Percentiles rank a stretch among this genome's conserved stretches.
Evolutionary conservation across 2,888 invertebrate genomes (phyloP).

Genomic region (Myopa testacea): DNA sequence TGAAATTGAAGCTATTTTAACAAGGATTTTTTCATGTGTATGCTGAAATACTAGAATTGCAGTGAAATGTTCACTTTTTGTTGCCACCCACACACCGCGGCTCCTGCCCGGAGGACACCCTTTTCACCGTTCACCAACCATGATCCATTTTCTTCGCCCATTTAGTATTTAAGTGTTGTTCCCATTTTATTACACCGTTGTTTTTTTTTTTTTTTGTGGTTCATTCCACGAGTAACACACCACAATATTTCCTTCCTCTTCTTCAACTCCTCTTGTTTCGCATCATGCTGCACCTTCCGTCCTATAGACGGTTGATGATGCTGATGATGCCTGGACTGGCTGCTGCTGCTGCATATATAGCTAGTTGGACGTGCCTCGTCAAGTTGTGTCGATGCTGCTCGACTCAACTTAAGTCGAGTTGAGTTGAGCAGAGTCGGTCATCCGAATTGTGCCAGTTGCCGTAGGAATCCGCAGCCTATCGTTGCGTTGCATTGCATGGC

Average conservation of each 20-base stretch:
- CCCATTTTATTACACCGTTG: conserved; percentile 44
- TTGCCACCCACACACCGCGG: conserved; percentile 15
- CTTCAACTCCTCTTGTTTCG: not conserved
- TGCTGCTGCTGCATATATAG: conserved; percentile 1
- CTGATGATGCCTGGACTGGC: conserved; percentile 8
- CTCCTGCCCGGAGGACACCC: conserved; percentile 22
- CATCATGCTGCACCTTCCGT: conserved; percentile 14
- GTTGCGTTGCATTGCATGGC: conserved; percentile 10
- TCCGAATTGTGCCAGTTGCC: conserved; percentile 56
- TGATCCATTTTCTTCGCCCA: conserved; percentile 60
- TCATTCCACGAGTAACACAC: conserved; percentile 2
- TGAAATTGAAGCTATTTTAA: no score
- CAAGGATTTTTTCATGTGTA: no score
- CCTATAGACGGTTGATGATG: conserved; percentile 17
- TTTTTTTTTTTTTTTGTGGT: conserved; percentile 22
- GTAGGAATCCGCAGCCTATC: conserved; percentile 35
- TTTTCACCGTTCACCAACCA: not conserved
- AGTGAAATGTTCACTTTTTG: conserved; percentile 47
- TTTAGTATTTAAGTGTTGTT: conserved; percentile 61
- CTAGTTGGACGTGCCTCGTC: not conserved
- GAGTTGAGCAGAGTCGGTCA: conserved; percentile 53
- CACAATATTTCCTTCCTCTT: conserved; percentile 16
- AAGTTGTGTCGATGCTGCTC: conserved; percentile 11
- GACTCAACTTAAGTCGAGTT: conserved; percentile 45
- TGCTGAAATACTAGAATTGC: conserved; percentile 32